Base-by-base conservation (phyloP, 2,888 invertebrate genomes). In the Drosophila colorata region DNA sequence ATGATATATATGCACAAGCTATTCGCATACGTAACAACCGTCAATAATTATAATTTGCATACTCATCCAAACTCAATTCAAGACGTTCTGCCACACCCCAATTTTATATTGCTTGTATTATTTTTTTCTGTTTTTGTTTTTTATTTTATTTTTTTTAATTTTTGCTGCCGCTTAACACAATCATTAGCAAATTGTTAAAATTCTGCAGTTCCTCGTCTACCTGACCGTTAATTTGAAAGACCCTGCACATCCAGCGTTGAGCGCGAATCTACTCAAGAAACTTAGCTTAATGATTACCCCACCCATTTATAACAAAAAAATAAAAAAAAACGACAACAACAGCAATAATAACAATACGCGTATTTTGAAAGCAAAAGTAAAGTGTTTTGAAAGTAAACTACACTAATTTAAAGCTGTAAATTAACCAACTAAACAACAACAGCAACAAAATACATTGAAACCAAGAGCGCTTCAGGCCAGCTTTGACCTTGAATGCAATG, bases 351-450 rank as follows among this genome's bases (percentile, higher is more conserved):
- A 44, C 69, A 67, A 59, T 60, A 41, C 69, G 84, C 70, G 73
- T 85, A 76, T 81, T 82, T 84, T 84, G 83, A 84, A 84, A 84
- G 83, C 83, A 84, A 84, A 88, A 88, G 83, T 84, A 85, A 84
- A 84, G 83, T 88, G 83, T 84, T 84, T 84, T 88, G 83, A 84
- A 84, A 84, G 88, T 84, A 74, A 88, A 78, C 88, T 84, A 84
- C 88, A 88, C 86, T 84, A 84, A 84, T 84, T 84, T 84, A 77
- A 88, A 80, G 88, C 88, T 88, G 83, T 88, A 84, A 84, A 84
- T 84, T 84, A 88, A 82, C 83, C 88, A 85, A 84, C 83, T 87
- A 69, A 76, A 72, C 79, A 80, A 63, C 74, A 77, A 57, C 59
- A 61, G 52, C 14, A 33, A 16, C 43, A 43, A 53, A 23, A 53